Percentiles rank a stretch among this genome's conserved stretches.
Conservation (phyloP, 2,888 invertebrate genomes). For the Mycalesis mineus region DNA sequence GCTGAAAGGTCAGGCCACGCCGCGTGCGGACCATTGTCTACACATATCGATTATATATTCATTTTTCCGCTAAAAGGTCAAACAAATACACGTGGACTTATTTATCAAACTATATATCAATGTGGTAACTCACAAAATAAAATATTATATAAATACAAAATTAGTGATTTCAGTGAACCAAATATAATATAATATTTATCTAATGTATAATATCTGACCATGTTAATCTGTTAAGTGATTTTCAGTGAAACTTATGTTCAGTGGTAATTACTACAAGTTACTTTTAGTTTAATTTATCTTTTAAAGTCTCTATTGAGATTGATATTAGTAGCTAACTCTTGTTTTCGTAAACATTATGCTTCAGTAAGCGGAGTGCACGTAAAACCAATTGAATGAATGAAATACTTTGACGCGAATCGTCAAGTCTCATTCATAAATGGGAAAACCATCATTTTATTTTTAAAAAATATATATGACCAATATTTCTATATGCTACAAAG, state of each 20-base stretch:
- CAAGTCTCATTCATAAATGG: no score
- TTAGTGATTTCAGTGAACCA: neutral
- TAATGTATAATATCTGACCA: neutral
- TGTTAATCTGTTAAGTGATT: neutral
- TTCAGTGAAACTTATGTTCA: neutral
- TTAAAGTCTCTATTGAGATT: neutral
- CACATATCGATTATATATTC: conserved; percentile 31
- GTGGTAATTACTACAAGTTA: neutral
- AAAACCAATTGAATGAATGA: neutral
- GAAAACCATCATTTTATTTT: no score
- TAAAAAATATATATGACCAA: no score
- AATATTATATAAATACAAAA: neutral
- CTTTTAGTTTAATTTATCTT: neutral
- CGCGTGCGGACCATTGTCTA: conserved; percentile 35
- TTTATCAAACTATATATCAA: neutral
- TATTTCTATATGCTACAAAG: no score
- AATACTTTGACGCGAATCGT: no score
- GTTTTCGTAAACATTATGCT: neutral
- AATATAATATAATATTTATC: neutral
- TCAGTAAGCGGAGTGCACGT: neutral
- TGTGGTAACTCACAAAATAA: neutral
- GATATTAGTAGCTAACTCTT: neutral
- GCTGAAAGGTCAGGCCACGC: conserved; percentile 75
- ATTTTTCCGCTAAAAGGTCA: conserved; percentile 3
- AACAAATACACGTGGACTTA: neutral